Evolutionary conservation across 1,140 invertebrate species (phyloP).

Genomic region (Hypothenemus hampei): DNA sequence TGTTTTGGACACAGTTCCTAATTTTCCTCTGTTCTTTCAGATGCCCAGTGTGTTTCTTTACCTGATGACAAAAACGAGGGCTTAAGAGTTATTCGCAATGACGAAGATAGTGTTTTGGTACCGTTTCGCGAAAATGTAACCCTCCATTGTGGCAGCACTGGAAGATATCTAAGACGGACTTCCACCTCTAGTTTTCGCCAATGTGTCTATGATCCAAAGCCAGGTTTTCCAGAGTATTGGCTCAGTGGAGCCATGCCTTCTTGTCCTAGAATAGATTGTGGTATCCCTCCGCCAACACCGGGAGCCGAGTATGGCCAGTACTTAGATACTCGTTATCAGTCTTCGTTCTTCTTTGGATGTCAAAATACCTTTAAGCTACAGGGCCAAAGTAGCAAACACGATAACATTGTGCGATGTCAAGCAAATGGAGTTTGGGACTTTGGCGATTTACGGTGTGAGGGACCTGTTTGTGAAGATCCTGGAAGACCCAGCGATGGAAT

Average conservation of each 20-base stretch:
- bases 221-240: slow-evolving; percentile 87
- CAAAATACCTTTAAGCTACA: slow-evolving; percentile 93
- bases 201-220: slow-evolving; percentile 92
- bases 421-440: slow-evolving; percentile 95
- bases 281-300: slow-evolving; percentile 78
- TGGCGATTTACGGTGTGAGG: slow-evolving; percentile 91
- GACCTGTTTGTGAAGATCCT: slow-evolving; percentile 92
- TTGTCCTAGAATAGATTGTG: slow-evolving; percentile 85
- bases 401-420: slow-evolving; percentile 88
- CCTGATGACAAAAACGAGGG: slow-evolving; percentile 87
- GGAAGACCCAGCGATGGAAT: slow-evolving; percentile 87
- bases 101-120: slow-evolving; percentile 75
- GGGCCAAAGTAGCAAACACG: slow-evolving; percentile 84
- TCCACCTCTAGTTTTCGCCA: slow-evolving; percentile 80
- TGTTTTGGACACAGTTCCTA: too few relatives aligned
- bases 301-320: slow-evolving; percentile 89
- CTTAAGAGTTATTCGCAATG: slow-evolving; percentile 65
- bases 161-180: slow-evolving; percentile 72
- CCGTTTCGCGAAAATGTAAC: slow-evolving; percentile 89
- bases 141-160: slow-evolving; percentile 70
- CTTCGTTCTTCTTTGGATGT: slow-evolving; percentile 93
- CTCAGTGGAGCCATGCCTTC: slow-evolving; percentile 78
- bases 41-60: slow-evolving; percentile 83
- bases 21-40: too few relatives aligned
- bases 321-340: slow-evolving; percentile 82